phyloP scores from a whole-genome alignment of 2,888 invertebrate species.

The Agrotis segetum region DNA sequence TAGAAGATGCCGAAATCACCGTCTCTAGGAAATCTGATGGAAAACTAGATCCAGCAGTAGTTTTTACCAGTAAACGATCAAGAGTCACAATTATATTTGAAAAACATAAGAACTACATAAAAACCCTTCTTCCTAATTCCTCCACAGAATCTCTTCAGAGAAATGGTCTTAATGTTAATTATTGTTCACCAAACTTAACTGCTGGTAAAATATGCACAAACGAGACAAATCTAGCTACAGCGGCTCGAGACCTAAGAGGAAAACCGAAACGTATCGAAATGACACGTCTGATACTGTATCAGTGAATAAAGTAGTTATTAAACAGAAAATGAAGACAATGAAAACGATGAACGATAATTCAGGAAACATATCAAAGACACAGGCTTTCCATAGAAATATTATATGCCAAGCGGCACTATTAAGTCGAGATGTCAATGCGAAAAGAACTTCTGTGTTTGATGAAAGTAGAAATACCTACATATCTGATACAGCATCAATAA shows the following conservation, averaged over 20 bases:
- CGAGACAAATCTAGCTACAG: constrained; percentile 35
- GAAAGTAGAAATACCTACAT: constrained; percentile 63
- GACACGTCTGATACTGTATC: constrained; percentile 31
- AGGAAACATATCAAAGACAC: constrained; percentile 71
- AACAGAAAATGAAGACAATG: constrained; percentile 52
- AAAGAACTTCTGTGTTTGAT: constrained; percentile 67
- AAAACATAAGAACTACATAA: constrained; percentile 59
- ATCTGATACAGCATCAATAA: constrained; percentile 39
- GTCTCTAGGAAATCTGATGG: constrained; percentile 75
- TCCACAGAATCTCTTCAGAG: constrained; percentile 66
- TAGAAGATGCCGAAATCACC: constrained; percentile 83
- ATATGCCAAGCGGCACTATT: constrained; percentile 19
- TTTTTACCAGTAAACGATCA: constrained; percentile 83
- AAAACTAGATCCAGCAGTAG: constrained; percentile 77
- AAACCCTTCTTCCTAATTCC: constrained; percentile 59
- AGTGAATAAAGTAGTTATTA: constrained; percentile 36
- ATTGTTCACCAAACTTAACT: constrained; percentile 81
- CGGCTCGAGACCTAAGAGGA: constrained; percentile 7
- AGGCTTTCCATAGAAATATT: constrained; percentile 64
- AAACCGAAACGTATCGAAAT: constrained; percentile 10
- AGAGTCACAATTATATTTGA: constrained; percentile 73
- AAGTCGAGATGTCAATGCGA: constrained; percentile 21
- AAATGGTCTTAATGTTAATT: constrained; percentile 78
- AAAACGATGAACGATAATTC: constrained; percentile 59
- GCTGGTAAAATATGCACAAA: constrained; percentile 55